Evolutionary conservation across 1,140 invertebrate genomes (phyloP).

Genomic region (Lethrus apterus): DNA sequence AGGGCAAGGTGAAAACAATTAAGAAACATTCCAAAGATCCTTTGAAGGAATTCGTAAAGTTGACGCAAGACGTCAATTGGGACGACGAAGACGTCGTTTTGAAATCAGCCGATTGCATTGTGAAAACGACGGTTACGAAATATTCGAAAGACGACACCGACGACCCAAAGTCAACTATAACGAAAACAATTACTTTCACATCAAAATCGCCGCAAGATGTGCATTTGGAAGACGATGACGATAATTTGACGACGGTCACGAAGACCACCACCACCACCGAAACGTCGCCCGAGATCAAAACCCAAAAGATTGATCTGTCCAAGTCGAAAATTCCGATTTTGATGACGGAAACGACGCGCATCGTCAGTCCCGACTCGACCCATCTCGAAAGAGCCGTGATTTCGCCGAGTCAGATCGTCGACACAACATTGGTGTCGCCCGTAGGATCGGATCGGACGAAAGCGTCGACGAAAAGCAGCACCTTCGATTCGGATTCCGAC

Average conservation of each 20-base stretch:
- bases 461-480: slow-evolving; percentile 34
- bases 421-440: slow-evolving; percentile 25
- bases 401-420: slow-evolving; percentile 23
- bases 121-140: slow-evolving; percentile 37
- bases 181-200: slow-evolving; percentile 21
- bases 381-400: slow-evolving; percentile 21
- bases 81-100: slow-evolving; percentile 39
- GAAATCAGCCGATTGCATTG: slow-evolving; percentile 40
- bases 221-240: background rate
- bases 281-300: background rate
- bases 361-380: slow-evolving; percentile 42
- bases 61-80: slow-evolving; percentile 41
- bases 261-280: background rate
- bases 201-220: slow-evolving; percentile 29
- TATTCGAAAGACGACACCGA: slow-evolving; percentile 17
- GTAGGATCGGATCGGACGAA: slow-evolving; percentile 25
- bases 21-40: slow-evolving; percentile 43
- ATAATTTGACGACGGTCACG: background rate
- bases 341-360: slow-evolving; percentile 35
- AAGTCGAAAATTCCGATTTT: slow-evolving; percentile 46
- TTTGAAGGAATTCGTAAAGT: slow-evolving; percentile 38
- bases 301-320: slow-evolving; percentile 13
- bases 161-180: slow-evolving; percentile 19
- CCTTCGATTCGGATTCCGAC: slow-evolving; percentile 38
- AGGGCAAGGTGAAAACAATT: slow-evolving; percentile 40